Percentiles rank a stretch among this genome's conserved stretches.
Conservation (phyloP, 2,797 vertebrate species). For the Bucorvus abyssinicus region DNA sequence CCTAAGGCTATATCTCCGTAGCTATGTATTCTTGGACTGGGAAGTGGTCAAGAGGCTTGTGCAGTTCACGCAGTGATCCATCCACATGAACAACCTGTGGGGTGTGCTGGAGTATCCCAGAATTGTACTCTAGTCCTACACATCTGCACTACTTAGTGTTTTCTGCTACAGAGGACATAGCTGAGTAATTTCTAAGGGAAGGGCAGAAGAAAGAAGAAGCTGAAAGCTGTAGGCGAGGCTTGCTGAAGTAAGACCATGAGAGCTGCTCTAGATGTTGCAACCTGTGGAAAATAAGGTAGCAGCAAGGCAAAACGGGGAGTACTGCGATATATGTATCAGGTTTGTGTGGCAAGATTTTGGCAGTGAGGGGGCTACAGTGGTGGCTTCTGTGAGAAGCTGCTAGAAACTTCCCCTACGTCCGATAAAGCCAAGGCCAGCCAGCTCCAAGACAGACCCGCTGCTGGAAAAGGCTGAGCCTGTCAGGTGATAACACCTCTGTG, state of each 20-base stretch:
- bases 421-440: background rate
- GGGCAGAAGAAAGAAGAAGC: background rate
- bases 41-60: background rate
- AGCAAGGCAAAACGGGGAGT: background rate
- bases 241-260: background rate
- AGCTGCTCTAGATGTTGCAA: background rate
- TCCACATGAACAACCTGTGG: background rate
- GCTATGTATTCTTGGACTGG: background rate
- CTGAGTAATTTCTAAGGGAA: background rate
- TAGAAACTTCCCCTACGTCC: background rate
- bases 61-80: background rate
- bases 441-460: background rate
- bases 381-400: background rate
- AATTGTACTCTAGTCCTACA: background rate
- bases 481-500: background rate
- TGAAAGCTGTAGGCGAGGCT: background rate
- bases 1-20: background rate
- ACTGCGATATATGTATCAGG: background rate
- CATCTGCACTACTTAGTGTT: rapidly evolving
- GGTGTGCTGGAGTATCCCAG: rapidly evolving
- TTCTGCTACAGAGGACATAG: background rate
- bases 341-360: background rate
- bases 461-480: background rate
- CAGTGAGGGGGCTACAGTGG: no score
- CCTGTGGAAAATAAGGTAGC: background rate